phyloP scores from a whole-genome alignment of 92 coral and sea anemone species.

The Actinostola sp. region DNA sequence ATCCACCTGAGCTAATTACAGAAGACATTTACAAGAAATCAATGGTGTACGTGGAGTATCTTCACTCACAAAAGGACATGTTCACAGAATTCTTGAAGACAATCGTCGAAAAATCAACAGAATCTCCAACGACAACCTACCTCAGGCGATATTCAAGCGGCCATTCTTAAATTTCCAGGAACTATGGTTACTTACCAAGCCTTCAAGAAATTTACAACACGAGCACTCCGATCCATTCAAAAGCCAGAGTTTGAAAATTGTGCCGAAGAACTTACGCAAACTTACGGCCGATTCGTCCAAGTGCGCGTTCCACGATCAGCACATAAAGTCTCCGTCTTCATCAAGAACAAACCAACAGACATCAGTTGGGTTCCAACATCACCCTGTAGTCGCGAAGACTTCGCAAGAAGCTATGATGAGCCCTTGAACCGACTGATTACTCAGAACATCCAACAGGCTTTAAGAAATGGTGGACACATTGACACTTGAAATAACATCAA shows the following conservation, averaged over 20 bases:
- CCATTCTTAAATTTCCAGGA: conserved; percentile 36
- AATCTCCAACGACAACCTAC: conserved; percentile 23
- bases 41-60: conserved; percentile 1
- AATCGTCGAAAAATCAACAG: conserved; percentile 11
- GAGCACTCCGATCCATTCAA: conserved; percentile 16
- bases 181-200: conserved; percentile 40
- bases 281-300: conserved; percentile 9
- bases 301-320: conserved; percentile 15
- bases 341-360: conserved; percentile 16
- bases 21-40: conserved; percentile 15
- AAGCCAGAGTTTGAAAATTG: conserved; percentile 32
- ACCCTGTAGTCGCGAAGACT: background rate
- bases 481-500: too few species aligned
- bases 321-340: conserved; percentile 1
- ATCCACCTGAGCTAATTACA: conserved; percentile 11
- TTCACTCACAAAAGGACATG: conserved; percentile 35
- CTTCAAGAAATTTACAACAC: conserved; percentile 26
- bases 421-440: conserved; percentile 20
- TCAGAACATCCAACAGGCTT: conserved; percentile 10
- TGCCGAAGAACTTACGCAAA: background rate
- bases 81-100: conserved; percentile 21
- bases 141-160: conserved; percentile 14
- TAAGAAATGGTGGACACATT: background rate
- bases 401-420: background rate
- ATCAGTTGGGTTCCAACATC: background rate